phyloP scores from a whole-genome alignment of 2,888 invertebrate species.

The Tiliacea citrago region DNA sequence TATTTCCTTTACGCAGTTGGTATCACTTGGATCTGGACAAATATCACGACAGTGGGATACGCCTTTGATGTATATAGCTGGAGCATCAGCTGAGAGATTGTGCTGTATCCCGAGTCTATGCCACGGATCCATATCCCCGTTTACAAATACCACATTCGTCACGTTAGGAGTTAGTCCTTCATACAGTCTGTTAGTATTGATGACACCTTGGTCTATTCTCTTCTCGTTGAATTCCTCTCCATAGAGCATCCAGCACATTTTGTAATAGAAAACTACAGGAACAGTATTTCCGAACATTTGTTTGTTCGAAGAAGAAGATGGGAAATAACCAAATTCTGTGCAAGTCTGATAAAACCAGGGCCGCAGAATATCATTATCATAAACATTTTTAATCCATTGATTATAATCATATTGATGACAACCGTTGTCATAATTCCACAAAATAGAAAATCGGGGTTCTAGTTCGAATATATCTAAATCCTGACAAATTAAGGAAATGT shows the following conservation, averaged over 20 bases:
- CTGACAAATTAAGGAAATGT: background rate
- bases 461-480: background rate
- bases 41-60: slow-evolving; percentile 80
- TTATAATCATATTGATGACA: slow-evolving; percentile 77
- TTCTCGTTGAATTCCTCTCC: slow-evolving; percentile 80
- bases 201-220: slow-evolving; percentile 78
- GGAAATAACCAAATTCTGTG: slow-evolving; percentile 94
- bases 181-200: slow-evolving; percentile 86
- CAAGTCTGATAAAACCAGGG: slow-evolving; percentile 92
- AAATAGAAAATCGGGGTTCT: slow-evolving; percentile 59
- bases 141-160: slow-evolving; percentile 89
- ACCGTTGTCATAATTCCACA: slow-evolving; percentile 51
- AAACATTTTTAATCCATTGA: slow-evolving; percentile 7
- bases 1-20: slow-evolving; percentile 77
- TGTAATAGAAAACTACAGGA: slow-evolving; percentile 80
- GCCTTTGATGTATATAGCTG: slow-evolving; percentile 76
- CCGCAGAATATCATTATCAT: fast-evolving
- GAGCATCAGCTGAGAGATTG: slow-evolving; percentile 80
- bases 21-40: slow-evolving; percentile 69
- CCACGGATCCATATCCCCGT: slow-evolving; percentile 91
- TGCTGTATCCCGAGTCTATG: slow-evolving; percentile 86
- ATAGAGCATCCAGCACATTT: slow-evolving; percentile 81
- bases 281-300: slow-evolving; percentile 90
- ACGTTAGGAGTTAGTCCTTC: slow-evolving; percentile 86
- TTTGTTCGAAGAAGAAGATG: slow-evolving; percentile 90